Evolutionary conservation across 2,113 vertebrate genomes (phyloP), one percentile per base, ranked within the genome.

Genomic region (Synodontis membranacea): DNA sequence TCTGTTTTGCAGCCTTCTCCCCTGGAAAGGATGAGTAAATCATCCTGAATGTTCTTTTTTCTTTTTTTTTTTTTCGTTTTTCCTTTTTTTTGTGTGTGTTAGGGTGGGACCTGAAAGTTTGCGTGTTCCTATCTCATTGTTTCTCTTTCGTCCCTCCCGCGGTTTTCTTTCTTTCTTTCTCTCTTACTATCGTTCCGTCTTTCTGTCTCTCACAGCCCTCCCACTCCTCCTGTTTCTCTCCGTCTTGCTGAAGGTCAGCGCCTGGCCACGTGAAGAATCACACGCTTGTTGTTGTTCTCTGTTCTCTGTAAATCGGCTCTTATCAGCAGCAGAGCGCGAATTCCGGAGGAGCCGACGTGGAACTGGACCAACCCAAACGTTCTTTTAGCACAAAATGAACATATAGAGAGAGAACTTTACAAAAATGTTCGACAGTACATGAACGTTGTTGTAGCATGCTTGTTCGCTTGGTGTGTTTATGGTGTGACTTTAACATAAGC

Each of bases 201-300:
- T 46, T 86, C 66, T 76, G 21, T 83, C 83, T 85, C 86, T 86
- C 28, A 5, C 52, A 37, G 76, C 19, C 46, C 50, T 79, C 76
- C 66, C 44, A 42, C 79, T 78, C 78, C 82, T 1, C 48, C 52
- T 80, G 76, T 60, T 64, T 79, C 87, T 81, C 83, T 86, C 68
- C 74, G 25, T 50, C 85, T 39, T 56, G 31, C 76, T 83, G 88
- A 92, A 91, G 92, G 92, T 93, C 91, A 92, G 90, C 66, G 88
- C 87, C 9, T 92, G 88, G 88, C 91, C 88, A 48, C 87, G 80
- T 84, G 56, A 46, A 85, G 75, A 87, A 88, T 91, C 92, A 92
- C 89, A 91, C 87, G 90, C 91, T 85, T 1, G 84, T 84, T 88
- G 90, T 46, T 64, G 46, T 86, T 62, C 52, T 81, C 50, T 81